Conservation (phyloP, 2,888 invertebrate species). For the Troglohyphantes excavatus region DNA sequence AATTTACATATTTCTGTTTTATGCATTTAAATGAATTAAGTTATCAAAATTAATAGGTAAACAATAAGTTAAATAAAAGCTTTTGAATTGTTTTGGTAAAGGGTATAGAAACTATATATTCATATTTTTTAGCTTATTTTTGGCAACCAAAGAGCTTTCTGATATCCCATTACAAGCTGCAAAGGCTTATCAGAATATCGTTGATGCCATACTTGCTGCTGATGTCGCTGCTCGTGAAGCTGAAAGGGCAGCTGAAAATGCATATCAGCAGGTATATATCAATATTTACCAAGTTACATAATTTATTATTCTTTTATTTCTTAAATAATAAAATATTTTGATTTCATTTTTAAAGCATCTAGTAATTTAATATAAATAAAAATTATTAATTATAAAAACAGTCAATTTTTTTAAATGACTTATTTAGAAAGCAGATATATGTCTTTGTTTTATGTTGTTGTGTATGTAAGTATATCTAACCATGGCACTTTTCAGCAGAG, state of each 20-base stretch:
- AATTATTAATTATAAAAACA: too few relatives aligned
- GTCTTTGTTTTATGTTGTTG: too few relatives aligned
- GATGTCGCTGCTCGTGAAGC: constrained; percentile 87
- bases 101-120: background rate
- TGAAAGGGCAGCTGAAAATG: constrained; percentile 84
- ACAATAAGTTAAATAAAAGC: background rate
- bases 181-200: constrained; percentile 88
- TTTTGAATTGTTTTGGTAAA: background rate
- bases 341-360: too few relatives aligned
- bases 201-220: constrained; percentile 88
- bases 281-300: too few relatives aligned
- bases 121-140: constrained; percentile 85
- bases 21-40: background rate
- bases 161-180: constrained; percentile 86
- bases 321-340: too few relatives aligned
- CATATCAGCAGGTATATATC: constrained; percentile 83
- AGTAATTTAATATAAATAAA: too few relatives aligned
- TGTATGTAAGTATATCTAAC: too few relatives aligned
- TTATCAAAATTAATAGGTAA: background rate
- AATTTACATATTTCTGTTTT: background rate
- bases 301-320: too few relatives aligned
- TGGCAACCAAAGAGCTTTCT: constrained; percentile 86
- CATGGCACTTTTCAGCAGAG: too few relatives aligned
- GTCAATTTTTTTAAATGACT: too few relatives aligned
- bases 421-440: too few relatives aligned